Evolutionary conservation across 2,888 invertebrate genomes (phyloP), one percentile per base, ranked within the genome.

Genomic region (Eulithis prunata): DNA sequence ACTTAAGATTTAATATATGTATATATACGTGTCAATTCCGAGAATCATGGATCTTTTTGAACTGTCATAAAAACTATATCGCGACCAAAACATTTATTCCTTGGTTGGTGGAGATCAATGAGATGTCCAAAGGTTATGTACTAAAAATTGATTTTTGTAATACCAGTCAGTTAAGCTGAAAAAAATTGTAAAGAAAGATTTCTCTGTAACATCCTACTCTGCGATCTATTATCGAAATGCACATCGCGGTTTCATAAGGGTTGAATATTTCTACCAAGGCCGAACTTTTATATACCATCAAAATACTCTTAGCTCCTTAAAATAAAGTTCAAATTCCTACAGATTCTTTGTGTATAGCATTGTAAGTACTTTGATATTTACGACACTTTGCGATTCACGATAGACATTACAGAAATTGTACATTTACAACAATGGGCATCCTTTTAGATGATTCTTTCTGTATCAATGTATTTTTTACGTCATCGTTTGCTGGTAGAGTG

Each of bases 221-320:
- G 75, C 75, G 71, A 71, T 73, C 82, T 89, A 89, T 90, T 90
- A 90, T 90, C 89, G 88, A 88, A 90, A 88, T 90, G 90, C 89
- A 88, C 89, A 90, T 88, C 89, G 87, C 81, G 87, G 89, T 88
- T 88, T 82, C 78, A 86, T 88, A 89, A 90, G 90, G 90, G 90
- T 89, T 89, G 89, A 88, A 86, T 86, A 87, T 89, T 88, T 84
- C 68, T 65, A 51, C 71, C 71, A 75, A 76, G 71, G 64, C 67
- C 78, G 74, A 79, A 43, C 45, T 62, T 72, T 71, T 58, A 56
- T 11, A 8, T 67, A 32, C 75, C 54, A 32, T 32, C 43, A 8
- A 3, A 10, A 10, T 12, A 58, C 58, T 68, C 71, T 77, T 81
- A 77, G 4, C 0, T 0, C 12, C 0, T 10, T 0, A 0, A 0